Evolutionary conservation across 2,888 invertebrate species (phyloP).

Genomic region (Arrhopalites spinosus): DNA sequence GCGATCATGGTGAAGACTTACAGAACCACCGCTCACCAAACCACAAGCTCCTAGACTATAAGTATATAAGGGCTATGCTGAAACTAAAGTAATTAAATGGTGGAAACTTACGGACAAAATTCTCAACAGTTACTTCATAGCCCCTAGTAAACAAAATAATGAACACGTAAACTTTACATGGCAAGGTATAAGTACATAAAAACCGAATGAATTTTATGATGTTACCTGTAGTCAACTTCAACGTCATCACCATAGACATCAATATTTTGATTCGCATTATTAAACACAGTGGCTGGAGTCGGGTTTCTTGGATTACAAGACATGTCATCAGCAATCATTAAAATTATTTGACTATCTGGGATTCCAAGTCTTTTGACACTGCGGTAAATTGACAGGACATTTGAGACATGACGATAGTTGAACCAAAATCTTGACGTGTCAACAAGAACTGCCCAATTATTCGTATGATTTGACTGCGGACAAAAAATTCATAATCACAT

Average conservation of each 20-base stretch:
- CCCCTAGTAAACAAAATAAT: constrained; percentile 42
- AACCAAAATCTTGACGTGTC: constrained; percentile 99
- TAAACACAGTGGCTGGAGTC: constrained; percentile 94
- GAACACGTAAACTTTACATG: background rate
- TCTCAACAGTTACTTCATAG: constrained; percentile 90
- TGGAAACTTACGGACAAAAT: constrained; percentile 98
- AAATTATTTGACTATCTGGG: constrained; percentile 81
- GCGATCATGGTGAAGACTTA: too few species aligned
- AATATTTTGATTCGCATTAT: constrained; percentile 96
- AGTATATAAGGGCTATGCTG: too few species aligned
- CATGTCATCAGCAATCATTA: constrained; percentile 99
- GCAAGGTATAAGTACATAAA: background rate
- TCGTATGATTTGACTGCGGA: constrained; percentile 77
- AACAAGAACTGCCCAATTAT: constrained; percentile 99
- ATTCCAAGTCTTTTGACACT: constrained; percentile 98
- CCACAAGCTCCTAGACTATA: too few species aligned
- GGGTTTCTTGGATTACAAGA: constrained; percentile 98
- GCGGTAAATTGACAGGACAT: constrained; percentile 95
- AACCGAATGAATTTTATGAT: constrained; percentile 58
- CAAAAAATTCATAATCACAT: too few species aligned
- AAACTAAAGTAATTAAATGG: too few species aligned
- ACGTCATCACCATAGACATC: constrained; percentile 99
- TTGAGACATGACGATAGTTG: constrained; percentile 98
- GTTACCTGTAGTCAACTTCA: constrained; percentile 96
- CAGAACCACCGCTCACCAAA: too few species aligned